Percentiles rank a stretch among this genome's conserved stretches.
phyloP scores from a whole-genome alignment of 2,888 invertebrate genomes.

The Amblyjoppa proteus region DNA sequence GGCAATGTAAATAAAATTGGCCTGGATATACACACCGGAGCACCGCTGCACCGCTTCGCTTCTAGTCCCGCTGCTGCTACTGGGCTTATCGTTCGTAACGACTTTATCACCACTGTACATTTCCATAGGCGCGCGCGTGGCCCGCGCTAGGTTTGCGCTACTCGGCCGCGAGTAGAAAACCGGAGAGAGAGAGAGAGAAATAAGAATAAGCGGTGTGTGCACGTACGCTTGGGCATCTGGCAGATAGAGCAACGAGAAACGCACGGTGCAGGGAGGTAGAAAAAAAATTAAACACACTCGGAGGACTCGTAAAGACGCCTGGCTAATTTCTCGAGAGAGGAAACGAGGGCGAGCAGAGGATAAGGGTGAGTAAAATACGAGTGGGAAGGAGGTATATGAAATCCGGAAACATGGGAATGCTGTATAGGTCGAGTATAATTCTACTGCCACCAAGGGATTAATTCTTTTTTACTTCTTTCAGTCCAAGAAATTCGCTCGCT shows the following conservation, averaged over 20 bases:
- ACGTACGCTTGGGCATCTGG: constrained; percentile 57
- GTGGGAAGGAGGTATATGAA: constrained; percentile 39
- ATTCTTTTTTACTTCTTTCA: constrained; percentile 37
- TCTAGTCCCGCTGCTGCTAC: neutral
- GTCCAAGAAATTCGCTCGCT: constrained; percentile 25
- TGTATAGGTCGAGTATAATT: constrained; percentile 50
- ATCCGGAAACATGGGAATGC: constrained; percentile 49
- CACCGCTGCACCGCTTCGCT: constrained; percentile 6
- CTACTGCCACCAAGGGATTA: constrained; percentile 27
- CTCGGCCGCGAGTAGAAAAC: constrained; percentile 25
- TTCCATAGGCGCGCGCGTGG: constrained; percentile 64
- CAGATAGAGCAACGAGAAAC: constrained; percentile 51
- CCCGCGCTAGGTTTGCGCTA: constrained; percentile 32
- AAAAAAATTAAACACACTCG: constrained; percentile 64
- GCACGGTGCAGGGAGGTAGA: constrained; percentile 16
- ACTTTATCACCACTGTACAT: constrained; percentile 74
- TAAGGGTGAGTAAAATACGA: constrained; percentile 55
- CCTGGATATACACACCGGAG: constrained; percentile 62
- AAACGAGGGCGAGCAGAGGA: constrained; percentile 21
- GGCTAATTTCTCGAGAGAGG: constrained; percentile 59
- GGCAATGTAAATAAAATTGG: constrained; percentile 72
- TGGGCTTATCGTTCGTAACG: constrained; percentile 71
- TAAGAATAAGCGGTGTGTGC: constrained; percentile 51
- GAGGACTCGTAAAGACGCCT: constrained; percentile 63
- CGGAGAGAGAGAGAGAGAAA: constrained; percentile 37